phyloP scores from a whole-genome alignment of 2,888 invertebrate species.

The Bugulina stolonifera region DNA sequence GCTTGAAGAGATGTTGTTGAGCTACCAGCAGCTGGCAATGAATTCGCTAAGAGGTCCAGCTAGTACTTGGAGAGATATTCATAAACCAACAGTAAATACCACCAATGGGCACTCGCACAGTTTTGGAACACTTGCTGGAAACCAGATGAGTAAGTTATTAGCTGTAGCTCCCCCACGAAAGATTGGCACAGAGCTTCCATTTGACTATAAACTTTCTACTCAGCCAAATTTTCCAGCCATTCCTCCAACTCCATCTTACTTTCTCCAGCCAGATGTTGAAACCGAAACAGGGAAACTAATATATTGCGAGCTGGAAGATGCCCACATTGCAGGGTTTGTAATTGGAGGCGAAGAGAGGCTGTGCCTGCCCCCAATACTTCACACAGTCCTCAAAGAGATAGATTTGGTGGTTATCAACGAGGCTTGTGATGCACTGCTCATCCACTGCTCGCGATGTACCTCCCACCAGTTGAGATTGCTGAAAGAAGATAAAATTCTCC shows the following conservation, averaged over 20 bases:
- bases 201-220: not conserved
- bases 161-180: not conserved
- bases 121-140: not conserved
- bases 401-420: conserved; percentile 75
- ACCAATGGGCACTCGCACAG: not conserved
- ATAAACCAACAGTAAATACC: not conserved
- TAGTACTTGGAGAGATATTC: not conserved
- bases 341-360: conserved; percentile 92
- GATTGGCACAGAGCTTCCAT: not conserved
- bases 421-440: conserved; percentile 88
- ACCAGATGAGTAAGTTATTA: conserved; percentile 12
- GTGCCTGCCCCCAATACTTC: conserved; percentile 90
- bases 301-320: conserved; percentile 64
- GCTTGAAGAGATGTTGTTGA: conserved; percentile 6
- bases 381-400: conserved; percentile 77
- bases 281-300: not conserved
- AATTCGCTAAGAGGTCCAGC: conserved; percentile 12
- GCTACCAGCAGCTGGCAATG: conserved; percentile 11
- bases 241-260: not conserved
- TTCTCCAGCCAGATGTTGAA: conserved; percentile 4
- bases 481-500: conserved; percentile 59
- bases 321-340: conserved; percentile 87
- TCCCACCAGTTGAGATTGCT: conserved; percentile 85
- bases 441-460: conserved; percentile 89
- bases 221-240: not conserved